These are phyloP conservation scores for Rhabdomys dilectus DNA, from an alignment of 2,113 vertebrate species.

Conservation along the genomic window DNA sequence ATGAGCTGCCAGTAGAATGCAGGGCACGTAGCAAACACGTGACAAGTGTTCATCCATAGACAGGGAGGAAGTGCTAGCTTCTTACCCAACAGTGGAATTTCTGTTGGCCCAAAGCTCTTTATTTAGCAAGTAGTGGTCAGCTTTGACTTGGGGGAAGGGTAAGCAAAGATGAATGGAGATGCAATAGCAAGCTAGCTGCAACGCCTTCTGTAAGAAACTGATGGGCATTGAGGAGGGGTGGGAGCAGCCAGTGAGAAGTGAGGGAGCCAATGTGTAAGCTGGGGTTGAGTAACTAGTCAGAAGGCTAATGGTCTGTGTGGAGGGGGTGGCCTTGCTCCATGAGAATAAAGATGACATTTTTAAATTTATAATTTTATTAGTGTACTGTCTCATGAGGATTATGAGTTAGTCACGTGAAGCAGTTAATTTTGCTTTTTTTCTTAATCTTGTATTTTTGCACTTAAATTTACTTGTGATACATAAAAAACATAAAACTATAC, in stretches of 20 bases:
- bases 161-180: not conserved
- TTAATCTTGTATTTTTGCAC: not conserved
- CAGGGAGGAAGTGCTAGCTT: too few relatives aligned
- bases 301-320: not conserved
- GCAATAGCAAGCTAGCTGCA: not conserved
- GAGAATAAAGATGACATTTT: not conserved
- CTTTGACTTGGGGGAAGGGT: not conserved
- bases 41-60: rapidly evolving
- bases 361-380: not conserved
- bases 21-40: not conserved
- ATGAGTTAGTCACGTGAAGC: not conserved
- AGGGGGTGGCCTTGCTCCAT: too few relatives aligned
- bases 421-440: not conserved
- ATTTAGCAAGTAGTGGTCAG: not conserved
- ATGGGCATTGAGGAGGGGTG: not conserved
- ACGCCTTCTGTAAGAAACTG: not conserved
- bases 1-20: not conserved
- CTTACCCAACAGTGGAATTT: not conserved
- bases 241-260: not conserved
- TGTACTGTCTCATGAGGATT: not conserved
- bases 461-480: not conserved
- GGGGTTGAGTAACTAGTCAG: too few relatives aligned
- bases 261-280: not conserved
- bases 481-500: not conserved
- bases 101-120: not conserved